Evolutionary conservation across 2,113 vertebrate genomes (phyloP).

Genomic region (Psephotus haematonotus): DNA sequence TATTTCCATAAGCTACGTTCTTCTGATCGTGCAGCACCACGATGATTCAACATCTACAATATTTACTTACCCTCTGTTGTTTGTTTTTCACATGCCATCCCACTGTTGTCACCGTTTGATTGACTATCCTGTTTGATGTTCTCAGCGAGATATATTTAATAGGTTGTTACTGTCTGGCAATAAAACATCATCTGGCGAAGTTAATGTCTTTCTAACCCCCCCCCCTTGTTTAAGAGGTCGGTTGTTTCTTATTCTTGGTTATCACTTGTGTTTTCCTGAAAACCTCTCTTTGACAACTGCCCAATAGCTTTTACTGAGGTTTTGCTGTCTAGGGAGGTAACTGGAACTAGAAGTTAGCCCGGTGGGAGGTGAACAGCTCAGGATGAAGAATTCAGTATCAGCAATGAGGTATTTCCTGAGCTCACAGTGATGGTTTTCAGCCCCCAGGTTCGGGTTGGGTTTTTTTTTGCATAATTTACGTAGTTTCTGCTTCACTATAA

Average conservation of each 20-base stretch:
- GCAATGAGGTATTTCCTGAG: background rate
- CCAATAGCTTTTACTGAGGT: background rate
- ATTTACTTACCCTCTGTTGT: constrained; percentile 42
- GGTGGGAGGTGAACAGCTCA: background rate
- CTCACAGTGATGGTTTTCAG: background rate
- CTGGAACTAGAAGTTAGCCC: background rate
- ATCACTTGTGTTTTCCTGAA: background rate
- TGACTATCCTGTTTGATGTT: constrained; percentile 41
- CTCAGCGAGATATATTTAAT: background rate
- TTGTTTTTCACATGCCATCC: constrained; percentile 58
- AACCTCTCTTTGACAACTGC: background rate
- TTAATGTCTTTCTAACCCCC: background rate
- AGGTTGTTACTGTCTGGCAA: background rate
- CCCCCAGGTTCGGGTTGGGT: background rate
- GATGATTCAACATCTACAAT: constrained; percentile 57
- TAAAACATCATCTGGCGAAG: background rate
- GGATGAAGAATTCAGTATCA: background rate
- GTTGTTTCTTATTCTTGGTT: background rate
- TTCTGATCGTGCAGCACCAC: constrained; percentile 3
- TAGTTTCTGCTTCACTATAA: constrained; percentile 20
- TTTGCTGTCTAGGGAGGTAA: background rate
- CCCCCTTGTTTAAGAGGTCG: background rate
- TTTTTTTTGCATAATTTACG: background rate
- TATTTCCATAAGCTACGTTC: constrained; percentile 59
- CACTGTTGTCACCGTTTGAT: constrained; percentile 49